Conservation (phyloP, 2,888 invertebrate species). For the Ceriagrion tenellum region DNA sequence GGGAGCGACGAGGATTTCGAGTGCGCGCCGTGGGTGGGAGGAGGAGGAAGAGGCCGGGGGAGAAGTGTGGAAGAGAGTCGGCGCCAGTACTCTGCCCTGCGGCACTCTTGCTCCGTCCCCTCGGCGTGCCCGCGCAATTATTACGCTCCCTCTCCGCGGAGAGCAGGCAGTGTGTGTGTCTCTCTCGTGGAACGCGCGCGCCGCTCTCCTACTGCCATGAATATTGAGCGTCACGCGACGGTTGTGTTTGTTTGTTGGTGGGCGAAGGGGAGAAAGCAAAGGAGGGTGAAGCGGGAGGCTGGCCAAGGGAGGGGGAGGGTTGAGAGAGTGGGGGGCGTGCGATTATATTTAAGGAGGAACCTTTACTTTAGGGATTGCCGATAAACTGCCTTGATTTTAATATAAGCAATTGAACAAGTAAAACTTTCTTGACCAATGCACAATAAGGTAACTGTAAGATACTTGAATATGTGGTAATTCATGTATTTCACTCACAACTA, state of each 20-base stretch:
- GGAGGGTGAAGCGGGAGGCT: not conserved
- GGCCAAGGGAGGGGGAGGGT: not conserved
- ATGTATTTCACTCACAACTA: too few relatives aligned
- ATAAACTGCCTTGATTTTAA: too few relatives aligned
- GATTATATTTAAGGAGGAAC: too few relatives aligned
- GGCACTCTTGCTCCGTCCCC: constrained; percentile 6
- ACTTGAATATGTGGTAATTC: too few relatives aligned
- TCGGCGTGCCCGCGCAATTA: constrained; percentile 56
- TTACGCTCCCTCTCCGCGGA: not conserved
- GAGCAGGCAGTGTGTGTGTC: not conserved
- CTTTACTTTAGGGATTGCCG: too few relatives aligned
- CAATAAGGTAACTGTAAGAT: too few relatives aligned
- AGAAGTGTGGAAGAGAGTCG: not conserved
- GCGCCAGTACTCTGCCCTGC: not conserved
- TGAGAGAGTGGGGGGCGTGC: not conserved
- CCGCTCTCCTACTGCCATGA: constrained; percentile 30
- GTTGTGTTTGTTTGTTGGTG: constrained; percentile 33
- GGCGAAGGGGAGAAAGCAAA: not conserved
- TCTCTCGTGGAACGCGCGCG: not conserved
- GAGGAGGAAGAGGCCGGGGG: not conserved
- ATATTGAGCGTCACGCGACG: constrained; percentile 61
- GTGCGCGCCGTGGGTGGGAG: not conserved
- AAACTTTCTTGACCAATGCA: too few relatives aligned
- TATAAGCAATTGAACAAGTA: too few relatives aligned
- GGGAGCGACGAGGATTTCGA: not conserved